Base-by-base conservation (phyloP, 2,797 vertebrate species). In the Neosilurus hyrtlii region DNA sequence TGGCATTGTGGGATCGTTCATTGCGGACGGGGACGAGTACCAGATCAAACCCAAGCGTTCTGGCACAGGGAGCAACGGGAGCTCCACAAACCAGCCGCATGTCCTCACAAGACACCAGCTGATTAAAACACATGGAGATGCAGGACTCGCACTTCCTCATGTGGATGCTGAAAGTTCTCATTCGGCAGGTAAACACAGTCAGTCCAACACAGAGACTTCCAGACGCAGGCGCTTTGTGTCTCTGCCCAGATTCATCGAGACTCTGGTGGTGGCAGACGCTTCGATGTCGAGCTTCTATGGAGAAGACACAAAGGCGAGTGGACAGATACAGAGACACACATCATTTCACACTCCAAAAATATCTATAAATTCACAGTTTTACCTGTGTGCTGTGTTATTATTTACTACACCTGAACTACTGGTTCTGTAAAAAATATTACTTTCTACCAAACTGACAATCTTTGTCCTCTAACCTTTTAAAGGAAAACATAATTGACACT, bases 171-270 rank as follows among this genome's bases (percentile, higher is more conserved):
- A n/a, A 51, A 7, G n/a, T 49, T n/a, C 9, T 20, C 26, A 9
- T n/a, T 1, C 8, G 14, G 30, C 20, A 82, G 89, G 86, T 81
- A 93, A 93, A 4, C 86, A 83, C 87, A 94, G 94, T 82, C 18
- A 5, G 12, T 54, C 10, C 3, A 16, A 14, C 3, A 20, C n/a
- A 63, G 65, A 24, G 52, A 0, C 52, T 9, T 62, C 75, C 24
- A 85, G 86, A 37, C 43, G 61, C 59, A 86, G 75, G 43, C 87
- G 87, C 73, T 98, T 98, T 89, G 95, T 97, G n/a, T 97, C 97
- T 0, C 94, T 94, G 88, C 95, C 96, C 22, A 96, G 96, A 16
- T 99, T 95, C 85, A 95, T 99, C 89, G 97, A 99, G 92, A 97
- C 96, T 5, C 91, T 99, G 91, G 93, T 97, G 88, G 97, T 98